Evolutionary conservation across 2,797 vertebrate genomes (phyloP).

Genomic region (Synaphobranchus kaupii): DNA sequence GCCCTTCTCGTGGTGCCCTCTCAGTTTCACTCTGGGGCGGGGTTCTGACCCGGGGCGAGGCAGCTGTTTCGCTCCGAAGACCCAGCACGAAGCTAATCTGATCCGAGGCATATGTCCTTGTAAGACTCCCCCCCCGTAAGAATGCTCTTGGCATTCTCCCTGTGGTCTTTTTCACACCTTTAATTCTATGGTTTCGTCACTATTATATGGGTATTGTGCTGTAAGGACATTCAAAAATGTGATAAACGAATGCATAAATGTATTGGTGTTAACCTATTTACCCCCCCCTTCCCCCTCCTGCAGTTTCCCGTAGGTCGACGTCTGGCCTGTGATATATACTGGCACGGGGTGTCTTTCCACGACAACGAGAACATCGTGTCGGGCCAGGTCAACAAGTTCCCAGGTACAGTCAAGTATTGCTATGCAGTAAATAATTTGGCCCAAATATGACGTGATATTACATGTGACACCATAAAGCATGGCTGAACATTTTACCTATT

Average conservation of each 20-base stretch:
- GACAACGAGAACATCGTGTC: slow-evolving; percentile 87
- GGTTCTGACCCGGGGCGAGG: not conserved
- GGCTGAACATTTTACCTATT: not conserved
- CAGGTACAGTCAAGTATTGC: slow-evolving; percentile 76
- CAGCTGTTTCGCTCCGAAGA: slow-evolving; percentile 3
- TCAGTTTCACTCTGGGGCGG: not conserved
- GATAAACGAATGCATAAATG: too few species aligned
- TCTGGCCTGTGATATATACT: slow-evolving; percentile 93
- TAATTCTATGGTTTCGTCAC: not conserved
- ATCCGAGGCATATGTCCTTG: slow-evolving; percentile 9
- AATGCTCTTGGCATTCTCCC: not conserved
- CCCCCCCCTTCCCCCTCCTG: not conserved
- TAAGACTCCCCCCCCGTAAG: not conserved
- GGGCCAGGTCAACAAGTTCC: slow-evolving; percentile 98
- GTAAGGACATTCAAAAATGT: not conserved
- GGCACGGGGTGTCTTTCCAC: slow-evolving; percentile 95
- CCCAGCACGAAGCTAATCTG: slow-evolving; percentile 18
- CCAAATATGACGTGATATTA: not conserved
- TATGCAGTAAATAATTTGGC: not conserved
- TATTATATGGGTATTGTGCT: not conserved
- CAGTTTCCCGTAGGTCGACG: slow-evolving; percentile 90
- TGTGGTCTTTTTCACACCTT: too few species aligned
- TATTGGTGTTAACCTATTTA: not conserved
- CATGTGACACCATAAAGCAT: not conserved
- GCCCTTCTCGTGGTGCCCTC: not conserved